Conservation (phyloP, 2,888 invertebrate genomes). For the Rotaria socialis region DNA sequence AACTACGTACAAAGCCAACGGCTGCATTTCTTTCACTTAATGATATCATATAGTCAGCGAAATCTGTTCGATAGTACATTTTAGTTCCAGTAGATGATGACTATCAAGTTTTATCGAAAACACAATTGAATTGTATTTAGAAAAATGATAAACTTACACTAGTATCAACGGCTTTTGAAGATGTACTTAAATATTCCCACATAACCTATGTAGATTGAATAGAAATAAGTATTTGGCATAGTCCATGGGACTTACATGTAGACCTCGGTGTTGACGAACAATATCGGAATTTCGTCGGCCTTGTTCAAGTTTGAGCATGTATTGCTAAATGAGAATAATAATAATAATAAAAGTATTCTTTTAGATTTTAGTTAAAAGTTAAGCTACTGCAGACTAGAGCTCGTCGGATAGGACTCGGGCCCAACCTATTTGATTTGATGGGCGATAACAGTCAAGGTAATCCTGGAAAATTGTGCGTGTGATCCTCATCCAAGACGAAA, state of each 20-base stretch:
- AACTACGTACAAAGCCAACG: neutral
- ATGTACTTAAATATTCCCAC: slow-evolving; percentile 32
- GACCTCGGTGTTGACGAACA: neutral
- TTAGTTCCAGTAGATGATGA: neutral
- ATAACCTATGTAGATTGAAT: neutral
- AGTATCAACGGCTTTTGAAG: neutral
- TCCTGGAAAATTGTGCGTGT: no score
- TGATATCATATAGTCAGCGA: slow-evolving; percentile 20
- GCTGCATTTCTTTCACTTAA: slow-evolving; percentile 25
- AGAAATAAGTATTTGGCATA: neutral
- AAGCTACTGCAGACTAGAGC: no score
- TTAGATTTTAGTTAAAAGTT: no score
- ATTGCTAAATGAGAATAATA: neutral
- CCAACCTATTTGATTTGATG: no score
- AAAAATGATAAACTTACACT: neutral
- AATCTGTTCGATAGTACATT: neutral
- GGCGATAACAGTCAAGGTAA: no score
- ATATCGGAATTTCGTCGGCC: neutral
- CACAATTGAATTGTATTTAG: neutral
- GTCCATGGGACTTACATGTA: neutral
- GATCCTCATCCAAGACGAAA: no score
- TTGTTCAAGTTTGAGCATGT: slow-evolving; percentile 21
- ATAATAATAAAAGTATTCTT: no score
- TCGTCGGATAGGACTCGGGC: no score
- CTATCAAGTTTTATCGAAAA: neutral